Conservation (phyloP, 2,888 invertebrate genomes). For the Diaprepes abbreviatus region DNA sequence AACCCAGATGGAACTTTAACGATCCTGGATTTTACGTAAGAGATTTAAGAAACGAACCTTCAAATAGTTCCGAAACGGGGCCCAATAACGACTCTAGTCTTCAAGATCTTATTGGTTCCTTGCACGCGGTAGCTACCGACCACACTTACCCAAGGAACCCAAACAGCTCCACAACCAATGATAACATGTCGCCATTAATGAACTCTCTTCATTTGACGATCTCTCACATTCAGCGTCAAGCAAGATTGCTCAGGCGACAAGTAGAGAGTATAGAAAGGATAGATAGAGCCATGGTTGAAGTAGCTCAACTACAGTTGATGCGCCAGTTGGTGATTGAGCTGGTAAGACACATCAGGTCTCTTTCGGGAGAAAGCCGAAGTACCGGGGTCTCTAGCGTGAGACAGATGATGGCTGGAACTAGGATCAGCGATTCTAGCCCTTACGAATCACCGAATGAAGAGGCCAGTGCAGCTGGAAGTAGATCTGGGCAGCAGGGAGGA, state of each 20-base stretch:
- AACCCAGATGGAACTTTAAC: slow-evolving; percentile 55
- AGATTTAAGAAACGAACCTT: slow-evolving; percentile 53
- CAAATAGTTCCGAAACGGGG: slow-evolving; percentile 36
- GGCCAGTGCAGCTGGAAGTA: slow-evolving; percentile 20
- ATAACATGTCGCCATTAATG: slow-evolving; percentile 60
- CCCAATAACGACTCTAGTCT: slow-evolving; percentile 31
- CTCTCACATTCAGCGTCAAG: slow-evolving; percentile 64
- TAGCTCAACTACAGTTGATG: slow-evolving; percentile 72
- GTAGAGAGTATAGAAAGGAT: slow-evolving; percentile 64
- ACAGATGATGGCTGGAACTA: slow-evolving; percentile 67
- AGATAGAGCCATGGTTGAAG: slow-evolving; percentile 65
- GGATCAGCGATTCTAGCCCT: slow-evolving; percentile 65
- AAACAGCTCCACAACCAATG: slow-evolving; percentile 43
- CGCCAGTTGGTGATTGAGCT: slow-evolving; percentile 77
- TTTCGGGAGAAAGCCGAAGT: slow-evolving; percentile 66
- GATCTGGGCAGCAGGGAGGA: slow-evolving; percentile 27
- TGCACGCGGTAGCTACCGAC: slow-evolving; percentile 60
- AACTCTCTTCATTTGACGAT: slow-evolving; percentile 64
- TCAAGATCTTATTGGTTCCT: slow-evolving; percentile 23
- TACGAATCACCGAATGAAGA: slow-evolving; percentile 58
- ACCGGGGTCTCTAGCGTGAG: slow-evolving; percentile 63
- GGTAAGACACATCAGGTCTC: slow-evolving; percentile 71
- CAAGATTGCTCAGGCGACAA: slow-evolving; percentile 62
- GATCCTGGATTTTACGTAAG: slow-evolving; percentile 60
- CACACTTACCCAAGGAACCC: slow-evolving; percentile 63